A percentile compares a stretch with the other conserved stretches of the same genome.
Conservation (phyloP, 2,888 invertebrate species). For the Desoria tigrina region DNA sequence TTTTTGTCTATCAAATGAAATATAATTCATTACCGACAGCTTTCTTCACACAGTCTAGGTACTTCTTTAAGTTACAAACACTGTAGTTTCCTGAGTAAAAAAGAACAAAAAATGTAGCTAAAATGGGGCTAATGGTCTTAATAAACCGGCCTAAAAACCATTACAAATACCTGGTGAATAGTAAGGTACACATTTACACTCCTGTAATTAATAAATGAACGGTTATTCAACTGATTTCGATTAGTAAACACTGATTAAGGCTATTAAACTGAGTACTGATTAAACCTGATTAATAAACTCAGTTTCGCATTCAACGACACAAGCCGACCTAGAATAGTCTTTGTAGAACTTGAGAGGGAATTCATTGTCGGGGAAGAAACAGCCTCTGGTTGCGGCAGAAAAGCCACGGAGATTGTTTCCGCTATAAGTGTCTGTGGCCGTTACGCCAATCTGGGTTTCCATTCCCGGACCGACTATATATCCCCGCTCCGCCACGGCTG, state of each 20-base stretch:
- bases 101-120: no score
- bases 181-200: conserved; percentile 51
- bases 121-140: no score
- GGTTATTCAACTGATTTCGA: no score
- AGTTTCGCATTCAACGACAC: conserved; percentile 52
- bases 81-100: conserved; percentile 43
- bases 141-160: no score
- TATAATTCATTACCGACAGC: conserved; percentile 32
- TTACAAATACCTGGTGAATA: conserved; percentile 48
- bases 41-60: conserved; percentile 40
- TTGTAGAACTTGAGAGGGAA: conserved; percentile 51
- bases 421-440: conserved; percentile 48
- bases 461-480: conserved; percentile 52
- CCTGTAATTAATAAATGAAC: no score
- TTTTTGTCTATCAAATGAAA: neutral
- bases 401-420: conserved; percentile 42
- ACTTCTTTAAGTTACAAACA: conserved; percentile 30
- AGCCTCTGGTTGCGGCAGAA: conserved; percentile 42
- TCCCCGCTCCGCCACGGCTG: conserved; percentile 47
- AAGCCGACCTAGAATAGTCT: conserved; percentile 51
- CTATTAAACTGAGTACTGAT: no score
- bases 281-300: conserved; percentile 50
- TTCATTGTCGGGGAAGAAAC: conserved; percentile 49
- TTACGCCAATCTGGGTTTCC: conserved; percentile 50
- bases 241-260: no score